These are phyloP conservation scores for Addax nasomaculatus DNA, from an alignment of 2,113 vertebrate species.

Conservation along the genomic window DNA sequence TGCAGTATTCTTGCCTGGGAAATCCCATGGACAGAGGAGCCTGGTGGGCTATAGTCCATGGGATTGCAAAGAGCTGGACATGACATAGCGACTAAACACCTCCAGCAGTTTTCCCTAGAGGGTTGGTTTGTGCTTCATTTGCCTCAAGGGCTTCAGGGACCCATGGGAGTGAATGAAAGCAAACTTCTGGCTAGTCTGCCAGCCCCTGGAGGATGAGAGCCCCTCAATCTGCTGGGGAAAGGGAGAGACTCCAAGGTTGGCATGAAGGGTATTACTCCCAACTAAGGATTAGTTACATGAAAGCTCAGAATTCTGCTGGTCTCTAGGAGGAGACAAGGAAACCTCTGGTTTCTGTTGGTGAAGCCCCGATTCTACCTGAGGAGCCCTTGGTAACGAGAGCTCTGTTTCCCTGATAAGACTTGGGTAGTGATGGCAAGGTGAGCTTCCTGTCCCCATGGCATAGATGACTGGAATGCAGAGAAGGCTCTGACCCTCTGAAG, in stretches of 20 bases:
- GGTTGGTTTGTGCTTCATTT: background rate
- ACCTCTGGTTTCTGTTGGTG: background rate
- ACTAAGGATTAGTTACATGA: background rate
- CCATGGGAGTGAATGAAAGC: background rate
- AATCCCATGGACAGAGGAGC: background rate
- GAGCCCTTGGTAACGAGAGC: background rate
- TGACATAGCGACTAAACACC: fast-evolving
- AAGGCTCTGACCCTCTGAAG: background rate
- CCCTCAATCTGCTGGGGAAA: background rate
- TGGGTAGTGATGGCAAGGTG: fast-evolving
- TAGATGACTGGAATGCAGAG: background rate
- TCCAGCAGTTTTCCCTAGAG: background rate
- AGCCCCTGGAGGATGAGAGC: background rate
- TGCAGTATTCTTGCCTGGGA: background rate
- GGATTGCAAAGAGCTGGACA: background rate
- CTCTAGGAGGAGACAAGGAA: background rate
- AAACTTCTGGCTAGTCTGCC: background rate
- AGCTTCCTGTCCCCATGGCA: background rate
- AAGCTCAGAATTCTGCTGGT: background rate
- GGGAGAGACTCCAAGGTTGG: background rate
- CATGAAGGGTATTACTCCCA: background rate
- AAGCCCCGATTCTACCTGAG: fast-evolving
- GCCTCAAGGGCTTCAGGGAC: background rate
- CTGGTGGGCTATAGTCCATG: background rate
- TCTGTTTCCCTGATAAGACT: background rate